These are phyloP conservation scores for Caenorhabditis auriculariae DNA, from an alignment of 2,888 invertebrate species.

Conservation along the genomic window DNA sequence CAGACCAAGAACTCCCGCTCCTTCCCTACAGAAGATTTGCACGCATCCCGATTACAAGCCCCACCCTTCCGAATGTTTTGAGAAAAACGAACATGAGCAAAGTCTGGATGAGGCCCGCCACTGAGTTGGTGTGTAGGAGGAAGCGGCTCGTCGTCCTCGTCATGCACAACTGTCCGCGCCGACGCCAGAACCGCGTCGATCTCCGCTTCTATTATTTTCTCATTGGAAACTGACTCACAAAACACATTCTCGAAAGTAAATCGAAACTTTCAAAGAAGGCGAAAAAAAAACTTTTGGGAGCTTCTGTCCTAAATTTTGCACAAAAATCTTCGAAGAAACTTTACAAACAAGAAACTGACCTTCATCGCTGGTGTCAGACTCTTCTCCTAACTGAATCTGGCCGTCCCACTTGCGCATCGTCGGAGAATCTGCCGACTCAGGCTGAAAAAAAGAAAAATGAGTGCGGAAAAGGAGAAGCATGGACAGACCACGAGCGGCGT, in stretches of 20 bases:
- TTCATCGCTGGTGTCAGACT: conserved; percentile 32
- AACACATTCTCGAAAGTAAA: not conserved
- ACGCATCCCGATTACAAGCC: not conserved
- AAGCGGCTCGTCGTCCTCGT: conserved; percentile 25
- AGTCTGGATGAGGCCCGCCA: conserved; percentile 7
- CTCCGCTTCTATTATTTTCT: conserved; percentile 41
- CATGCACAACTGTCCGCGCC: conserved; percentile 8
- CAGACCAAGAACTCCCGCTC: no score
- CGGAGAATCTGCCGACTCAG: conserved; percentile 16
- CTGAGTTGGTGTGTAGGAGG: conserved; percentile 41
- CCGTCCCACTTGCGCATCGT: conserved; percentile 44
- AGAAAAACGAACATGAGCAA: not conserved
- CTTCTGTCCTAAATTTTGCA: not conserved
- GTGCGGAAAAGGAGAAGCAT: no score
- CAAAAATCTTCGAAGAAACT: no score
- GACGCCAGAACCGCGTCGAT: conserved; percentile 52
- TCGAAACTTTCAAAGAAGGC: no score
- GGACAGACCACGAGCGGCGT: conserved; percentile 2
- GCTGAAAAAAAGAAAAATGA: no score
- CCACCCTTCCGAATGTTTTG: not conserved
- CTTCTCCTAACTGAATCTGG: conserved; percentile 41
- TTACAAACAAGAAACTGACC: no score
- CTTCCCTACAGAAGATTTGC: no score
- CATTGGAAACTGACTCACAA: not conserved
- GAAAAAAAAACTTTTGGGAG: not conserved